Conservation (phyloP, 2,113 vertebrate genomes). For the Accipiter virgatus region DNA sequence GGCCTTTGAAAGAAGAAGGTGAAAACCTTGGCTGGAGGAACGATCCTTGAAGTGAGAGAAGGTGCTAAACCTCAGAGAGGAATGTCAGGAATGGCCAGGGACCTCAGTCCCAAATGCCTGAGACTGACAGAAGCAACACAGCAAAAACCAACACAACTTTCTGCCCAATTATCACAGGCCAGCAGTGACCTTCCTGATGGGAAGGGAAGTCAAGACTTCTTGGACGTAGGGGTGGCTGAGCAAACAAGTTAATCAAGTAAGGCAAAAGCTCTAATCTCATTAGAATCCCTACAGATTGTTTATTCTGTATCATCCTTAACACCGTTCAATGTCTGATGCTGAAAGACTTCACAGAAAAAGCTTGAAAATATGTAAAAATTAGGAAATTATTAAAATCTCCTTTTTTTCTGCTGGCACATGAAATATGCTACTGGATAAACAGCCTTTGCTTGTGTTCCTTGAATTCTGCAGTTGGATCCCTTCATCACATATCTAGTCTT, state of each 20-base stretch:
- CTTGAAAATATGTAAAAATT: not conserved
- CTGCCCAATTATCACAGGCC: rapidly evolving
- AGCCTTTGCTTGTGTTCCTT: not conserved
- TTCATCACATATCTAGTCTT: not conserved
- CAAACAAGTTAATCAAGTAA: not conserved
- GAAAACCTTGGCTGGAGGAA: not conserved
- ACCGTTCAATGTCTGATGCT: not conserved
- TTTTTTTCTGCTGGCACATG: not conserved
- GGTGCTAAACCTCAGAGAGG: not conserved
- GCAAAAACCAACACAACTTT: not conserved
- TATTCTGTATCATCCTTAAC: not conserved
- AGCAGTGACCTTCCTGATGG: not conserved
- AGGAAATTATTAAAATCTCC: not conserved
- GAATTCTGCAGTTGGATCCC: not conserved
- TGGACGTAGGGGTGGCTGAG: rapidly evolving
- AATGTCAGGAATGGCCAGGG: rapidly evolving
- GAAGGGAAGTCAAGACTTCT: not conserved
- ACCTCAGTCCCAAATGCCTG: not conserved
- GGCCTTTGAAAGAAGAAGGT: not conserved
- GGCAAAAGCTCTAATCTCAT: not conserved
- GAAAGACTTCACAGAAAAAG: not conserved
- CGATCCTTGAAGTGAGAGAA: not conserved
- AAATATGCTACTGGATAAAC: not conserved
- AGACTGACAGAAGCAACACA: not conserved
- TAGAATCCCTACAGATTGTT: not conserved